These are phyloP conservation scores for Amphiprion ocellaris DNA, from an alignment of 2,113 vertebrate species.

Conservation along the genomic window DNA sequence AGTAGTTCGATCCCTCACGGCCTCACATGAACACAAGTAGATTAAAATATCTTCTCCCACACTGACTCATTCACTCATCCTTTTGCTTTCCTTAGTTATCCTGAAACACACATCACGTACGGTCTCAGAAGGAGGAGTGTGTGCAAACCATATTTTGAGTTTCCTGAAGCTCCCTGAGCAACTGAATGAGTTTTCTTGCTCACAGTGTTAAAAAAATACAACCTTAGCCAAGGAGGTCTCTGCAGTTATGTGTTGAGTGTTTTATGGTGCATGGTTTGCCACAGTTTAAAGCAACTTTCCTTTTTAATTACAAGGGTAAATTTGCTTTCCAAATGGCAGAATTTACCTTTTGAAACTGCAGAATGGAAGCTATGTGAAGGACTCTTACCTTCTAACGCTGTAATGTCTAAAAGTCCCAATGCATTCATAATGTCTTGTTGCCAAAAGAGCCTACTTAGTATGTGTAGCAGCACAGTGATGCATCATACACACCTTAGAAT, in stretches of 20 bases:
- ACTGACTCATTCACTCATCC: neutral
- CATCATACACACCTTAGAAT: no score
- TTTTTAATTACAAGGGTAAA: neutral
- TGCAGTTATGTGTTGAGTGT: neutral
- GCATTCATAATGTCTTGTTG: no score
- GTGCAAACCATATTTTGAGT: neutral
- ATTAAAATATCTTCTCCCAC: constrained; percentile 3
- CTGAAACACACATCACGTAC: neutral
- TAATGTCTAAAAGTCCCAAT: no score
- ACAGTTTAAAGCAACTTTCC: neutral
- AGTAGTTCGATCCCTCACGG: neutral
- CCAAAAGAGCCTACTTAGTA: no score
- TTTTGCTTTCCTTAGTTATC: neutral
- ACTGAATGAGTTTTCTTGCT: neutral
- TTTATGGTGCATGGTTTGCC: neutral
- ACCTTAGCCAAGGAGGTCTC: no score
- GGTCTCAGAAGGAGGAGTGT: no score
- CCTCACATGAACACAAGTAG: neutral
- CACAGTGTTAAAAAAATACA: neutral
- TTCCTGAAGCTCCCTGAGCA: neutral
- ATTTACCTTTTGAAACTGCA: neutral
- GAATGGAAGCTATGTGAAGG: no score
- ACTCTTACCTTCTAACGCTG: no score
- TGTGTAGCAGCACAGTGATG: no score
- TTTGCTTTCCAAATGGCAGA: neutral